Evolutionary conservation across 2,797 vertebrate genomes (phyloP), one percentile per base, ranked within the genome.

Genomic region (Lophotriccus pileatus): DNA sequence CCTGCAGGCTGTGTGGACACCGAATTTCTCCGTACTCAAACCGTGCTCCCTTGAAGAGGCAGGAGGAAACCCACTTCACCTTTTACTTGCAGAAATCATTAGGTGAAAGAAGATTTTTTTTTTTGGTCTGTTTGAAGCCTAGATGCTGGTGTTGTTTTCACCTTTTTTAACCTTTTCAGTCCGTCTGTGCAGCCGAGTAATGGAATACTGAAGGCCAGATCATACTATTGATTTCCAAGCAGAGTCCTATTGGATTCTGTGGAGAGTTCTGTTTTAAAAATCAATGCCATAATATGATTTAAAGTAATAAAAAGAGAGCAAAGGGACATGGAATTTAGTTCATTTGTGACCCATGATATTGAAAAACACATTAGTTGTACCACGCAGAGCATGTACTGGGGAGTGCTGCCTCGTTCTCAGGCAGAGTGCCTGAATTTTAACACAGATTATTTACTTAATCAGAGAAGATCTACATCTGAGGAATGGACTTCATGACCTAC

Each of bases 251-350:
- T 78, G 64, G 58, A 68, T 92, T 83, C 75, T 83, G 41, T 58
- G 46, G 72, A 24, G 75, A 95, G 63, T 68, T 92, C 41, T 82
- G 27, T 47, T 90, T 74, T 84, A 78, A 94, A 94, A 94, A 95
- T 95, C 92, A 73, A 78, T 94, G 76, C 16, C 19, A 36, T 90
- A 85, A 92, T 93, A 75, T 62, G 89, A 91, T 81, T 92, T 74
- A 89, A 78, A 91, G 91, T 74, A 92, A 89, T 85, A 95, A 90
- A 90, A 89, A 85, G 39, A 73, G 58, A 80, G 39, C 23, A 91
- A 81, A 95, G 39, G 62, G 53, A 72, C 66, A 24, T 24, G 47
- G 62, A 84, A 75, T 92, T 84, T 62, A 77, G 75, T 72, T 86
- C 43, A 55, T 85, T 50, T 0, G 0, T 92, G 78, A 68, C 67